A percentile compares a stretch with the other conserved stretches of the same genome.
Evolutionary conservation across 2,113 vertebrate species (phyloP).

Genomic region (Meriones unguiculatus): DNA sequence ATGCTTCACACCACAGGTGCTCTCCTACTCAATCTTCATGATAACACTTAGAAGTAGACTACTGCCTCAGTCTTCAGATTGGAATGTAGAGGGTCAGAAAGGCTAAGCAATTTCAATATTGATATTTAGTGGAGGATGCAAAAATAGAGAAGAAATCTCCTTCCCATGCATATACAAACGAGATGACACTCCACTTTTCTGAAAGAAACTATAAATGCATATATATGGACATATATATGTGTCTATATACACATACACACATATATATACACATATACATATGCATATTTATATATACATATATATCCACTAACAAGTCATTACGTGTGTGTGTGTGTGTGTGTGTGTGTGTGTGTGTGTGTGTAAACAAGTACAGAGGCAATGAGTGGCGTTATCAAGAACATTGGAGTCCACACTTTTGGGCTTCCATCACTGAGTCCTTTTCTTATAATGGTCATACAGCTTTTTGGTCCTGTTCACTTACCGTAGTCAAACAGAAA

Average conservation of each 20-base stretch:
- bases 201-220: not conserved
- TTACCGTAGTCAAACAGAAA: not conserved
- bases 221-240: too few species aligned
- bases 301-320: too few species aligned
- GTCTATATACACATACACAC: too few species aligned
- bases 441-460: not conserved
- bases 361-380: not conserved
- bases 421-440: not conserved
- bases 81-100: not conserved
- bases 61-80: not conserved
- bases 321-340: too few species aligned
- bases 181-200: not conserved
- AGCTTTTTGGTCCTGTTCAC: not conserved
- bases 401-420: not conserved
- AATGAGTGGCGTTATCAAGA: not conserved
- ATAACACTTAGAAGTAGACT: not conserved
- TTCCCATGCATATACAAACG: not conserved
- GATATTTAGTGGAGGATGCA: not conserved
- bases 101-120: not conserved
- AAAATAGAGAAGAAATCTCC: not conserved
- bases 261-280: too few species aligned
- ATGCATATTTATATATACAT: too few species aligned
- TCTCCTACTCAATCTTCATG: too few species aligned
- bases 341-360: too few species aligned
- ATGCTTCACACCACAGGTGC: fast-evolving